Base-by-base conservation (phyloP, 2,888 invertebrate species). In the Noctua comes region DNA sequence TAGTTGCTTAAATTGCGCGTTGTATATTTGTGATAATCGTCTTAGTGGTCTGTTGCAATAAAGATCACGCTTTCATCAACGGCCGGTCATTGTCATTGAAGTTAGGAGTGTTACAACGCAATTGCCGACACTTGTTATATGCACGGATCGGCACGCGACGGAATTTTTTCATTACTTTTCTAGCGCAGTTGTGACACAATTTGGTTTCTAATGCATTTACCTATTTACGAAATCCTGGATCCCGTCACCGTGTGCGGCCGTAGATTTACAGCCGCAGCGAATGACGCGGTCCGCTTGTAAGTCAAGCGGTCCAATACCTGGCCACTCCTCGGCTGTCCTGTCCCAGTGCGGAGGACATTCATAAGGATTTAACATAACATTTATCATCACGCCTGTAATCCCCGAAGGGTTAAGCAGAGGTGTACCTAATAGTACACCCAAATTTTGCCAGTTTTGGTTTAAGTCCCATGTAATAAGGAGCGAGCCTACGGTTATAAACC, bases 31-130 rank as follows among this genome's bases (percentile, higher is more conserved):
- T 68, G 54, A 65, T 70, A 54, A 66, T 72, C 43, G 16, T 43
- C 24, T 40, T 40, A 48, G 59, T 59, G 31, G 62, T 73, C 70
- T 86, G 83, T 70, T 77, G 88, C 77, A 87, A 87, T 84, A 82
- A 66, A 68, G 57, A 62, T 82, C 46, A 54, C 59, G 66, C 79
- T 86, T 87, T 80, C 86, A 68, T 87, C 88, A 88, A 76, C 40
- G 6, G 43, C 64, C 59, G 73, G 43, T 21, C 74, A 18, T 64
- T 40, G 6, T 27, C 59, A 40, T 46, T 31, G 43, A 65, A 64
- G 18, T 46, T 62, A n/a, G n/a, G 8, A 62, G 13, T 59, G 8
- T 70, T 72, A 79, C 57, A 77, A 71, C 85, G 73, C 75, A 80
- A 69, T 82, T 62, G 54, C 68, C 16, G 7, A 7, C 21, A 40